phyloP scores from a whole-genome alignment of 2,797 vertebrate genomes.

The Prunella strophiata region DNA sequence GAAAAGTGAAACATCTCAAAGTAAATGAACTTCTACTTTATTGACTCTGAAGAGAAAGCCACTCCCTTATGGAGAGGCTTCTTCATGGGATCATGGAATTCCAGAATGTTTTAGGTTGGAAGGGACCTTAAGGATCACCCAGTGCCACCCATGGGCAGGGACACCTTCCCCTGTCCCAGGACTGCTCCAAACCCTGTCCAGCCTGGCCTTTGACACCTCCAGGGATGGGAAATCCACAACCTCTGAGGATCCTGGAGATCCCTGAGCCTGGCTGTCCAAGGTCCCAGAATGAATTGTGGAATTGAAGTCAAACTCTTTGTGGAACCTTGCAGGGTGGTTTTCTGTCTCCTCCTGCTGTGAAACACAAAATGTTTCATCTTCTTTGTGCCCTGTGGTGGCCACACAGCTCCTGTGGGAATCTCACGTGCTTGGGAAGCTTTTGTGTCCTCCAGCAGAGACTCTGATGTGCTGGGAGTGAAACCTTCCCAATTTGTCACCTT shows the following conservation, averaged over 20 bases:
- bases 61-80: background rate
- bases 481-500: background rate
- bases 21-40: background rate
- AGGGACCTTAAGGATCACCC: background rate
- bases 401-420: background rate
- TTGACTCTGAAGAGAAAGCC: background rate
- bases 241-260: background rate
- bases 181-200: background rate
- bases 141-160: background rate
- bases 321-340: background rate
- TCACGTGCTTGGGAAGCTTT: background rate
- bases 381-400: background rate
- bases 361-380: background rate
- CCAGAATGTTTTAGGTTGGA: no score
- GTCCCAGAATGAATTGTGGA: background rate
- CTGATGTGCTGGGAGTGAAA: background rate
- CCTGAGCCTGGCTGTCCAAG: background rate
- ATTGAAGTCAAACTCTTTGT: background rate
- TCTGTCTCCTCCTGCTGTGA: background rate
- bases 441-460: background rate
- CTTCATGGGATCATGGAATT: background rate
- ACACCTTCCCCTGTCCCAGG: background rate
- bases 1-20: no score
- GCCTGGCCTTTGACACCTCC: rapidly evolving
- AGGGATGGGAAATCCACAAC: background rate